A percentile compares a stretch with the other conserved stretches of the same genome.
These are phyloP conservation scores for Pseudorectes ferrugineus DNA, from an alignment of 2,113 vertebrate genomes.

Conservation along the genomic window DNA sequence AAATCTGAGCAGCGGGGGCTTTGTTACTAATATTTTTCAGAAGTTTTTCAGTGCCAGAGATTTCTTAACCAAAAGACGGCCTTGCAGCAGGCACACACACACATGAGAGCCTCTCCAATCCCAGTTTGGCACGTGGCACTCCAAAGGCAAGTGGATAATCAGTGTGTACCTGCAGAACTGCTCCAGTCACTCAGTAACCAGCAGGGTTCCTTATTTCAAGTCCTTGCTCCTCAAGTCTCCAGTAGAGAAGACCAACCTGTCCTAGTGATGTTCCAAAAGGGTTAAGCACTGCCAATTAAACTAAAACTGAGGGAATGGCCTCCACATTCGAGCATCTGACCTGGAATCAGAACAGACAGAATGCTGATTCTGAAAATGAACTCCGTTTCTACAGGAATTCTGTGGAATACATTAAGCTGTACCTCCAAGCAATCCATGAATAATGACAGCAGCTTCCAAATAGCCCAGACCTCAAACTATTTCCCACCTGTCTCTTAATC, in stretches of 20 bases:
- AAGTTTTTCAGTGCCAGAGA: not conserved
- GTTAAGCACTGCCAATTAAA: not conserved
- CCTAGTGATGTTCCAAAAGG: not conserved
- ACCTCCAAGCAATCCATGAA: not conserved
- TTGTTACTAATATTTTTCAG: not conserved
- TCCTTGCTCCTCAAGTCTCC: not conserved
- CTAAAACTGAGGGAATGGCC: not conserved
- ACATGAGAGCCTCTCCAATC: not conserved
- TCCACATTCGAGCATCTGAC: not conserved
- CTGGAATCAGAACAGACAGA: not conserved
- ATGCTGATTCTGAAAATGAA: not conserved
- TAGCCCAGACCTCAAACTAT: not conserved
- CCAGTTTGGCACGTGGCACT: not conserved
- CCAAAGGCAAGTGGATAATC: not conserved
- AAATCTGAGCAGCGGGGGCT: not conserved
- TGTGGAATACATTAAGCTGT: not conserved
- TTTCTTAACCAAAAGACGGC: not conserved
- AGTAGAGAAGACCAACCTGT: not conserved
- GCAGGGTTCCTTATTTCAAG: not conserved
- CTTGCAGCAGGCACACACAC: not conserved
- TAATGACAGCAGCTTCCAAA: not conserved
- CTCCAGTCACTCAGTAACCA: not conserved
- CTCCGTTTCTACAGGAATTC: not conserved
- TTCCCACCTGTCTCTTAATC: not conserved
- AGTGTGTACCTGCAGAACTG: rapidly evolving